These are phyloP conservation scores for Drosophila parabipectinata DNA, from an alignment of 1,140 invertebrate genomes.

Conservation along the genomic window DNA sequence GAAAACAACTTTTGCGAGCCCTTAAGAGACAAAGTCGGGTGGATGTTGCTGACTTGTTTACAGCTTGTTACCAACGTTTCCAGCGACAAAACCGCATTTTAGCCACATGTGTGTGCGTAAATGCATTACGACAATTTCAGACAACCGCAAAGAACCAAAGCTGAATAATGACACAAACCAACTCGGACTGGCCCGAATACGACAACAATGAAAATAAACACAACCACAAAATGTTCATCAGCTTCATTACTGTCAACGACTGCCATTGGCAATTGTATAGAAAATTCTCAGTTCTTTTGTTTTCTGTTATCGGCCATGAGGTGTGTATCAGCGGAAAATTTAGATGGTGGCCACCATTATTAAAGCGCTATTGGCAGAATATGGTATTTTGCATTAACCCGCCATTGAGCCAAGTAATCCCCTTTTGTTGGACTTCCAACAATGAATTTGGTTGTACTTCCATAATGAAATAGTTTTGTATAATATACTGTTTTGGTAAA, in stretches of 20 bases:
- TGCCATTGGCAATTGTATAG: conserved; percentile 22
- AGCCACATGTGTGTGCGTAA: conserved; percentile 46
- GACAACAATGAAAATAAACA: conserved; percentile 60
- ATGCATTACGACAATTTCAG: conserved; percentile 52
- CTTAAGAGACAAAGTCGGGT: neutral
- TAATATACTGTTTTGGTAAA: neutral
- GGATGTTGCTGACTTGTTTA: conserved; percentile 32
- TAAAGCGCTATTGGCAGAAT: neutral
- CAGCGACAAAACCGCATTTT: conserved; percentile 45
- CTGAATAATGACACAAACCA: conserved; percentile 37
- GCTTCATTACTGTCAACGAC: conserved; percentile 70
- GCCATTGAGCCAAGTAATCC: neutral
- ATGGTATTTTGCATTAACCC: conserved; percentile 1
- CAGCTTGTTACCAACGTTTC: conserved; percentile 50
- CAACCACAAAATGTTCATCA: conserved; percentile 67
- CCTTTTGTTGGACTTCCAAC: neutral
- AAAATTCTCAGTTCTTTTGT: conserved; percentile 8
- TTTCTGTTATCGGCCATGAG: neutral
- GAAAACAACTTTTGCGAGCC: neutral
- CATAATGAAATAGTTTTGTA: neutral
- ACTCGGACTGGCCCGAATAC: conserved; percentile 36
- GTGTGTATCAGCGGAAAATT: conserved; percentile 5
- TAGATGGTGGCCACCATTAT: conserved; percentile 10
- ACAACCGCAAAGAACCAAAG: conserved; percentile 52
- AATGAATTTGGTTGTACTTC: too few species aligned